phyloP scores from a whole-genome alignment of 2,113 vertebrate species.

The Nibea albiflora region DNA sequence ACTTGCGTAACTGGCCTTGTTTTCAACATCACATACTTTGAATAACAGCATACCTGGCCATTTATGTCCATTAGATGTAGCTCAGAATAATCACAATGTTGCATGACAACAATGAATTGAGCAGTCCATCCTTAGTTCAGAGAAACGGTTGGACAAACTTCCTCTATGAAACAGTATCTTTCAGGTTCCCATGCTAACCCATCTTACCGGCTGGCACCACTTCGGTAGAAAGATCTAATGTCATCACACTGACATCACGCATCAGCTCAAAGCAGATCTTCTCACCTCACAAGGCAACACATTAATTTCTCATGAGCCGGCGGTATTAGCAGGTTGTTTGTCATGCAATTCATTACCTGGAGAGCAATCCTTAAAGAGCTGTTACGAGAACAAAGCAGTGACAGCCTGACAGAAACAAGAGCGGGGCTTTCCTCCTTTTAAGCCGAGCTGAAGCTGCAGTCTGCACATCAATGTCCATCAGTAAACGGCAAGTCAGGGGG shows the following conservation, averaged over 20 bases:
- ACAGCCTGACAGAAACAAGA: conserved; percentile 27
- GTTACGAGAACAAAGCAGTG: conserved; percentile 34
- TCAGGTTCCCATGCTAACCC: not conserved
- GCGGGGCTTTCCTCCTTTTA: conserved; percentile 26
- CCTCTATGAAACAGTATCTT: not conserved
- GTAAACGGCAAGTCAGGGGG: conserved; percentile 40
- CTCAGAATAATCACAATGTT: not conserved
- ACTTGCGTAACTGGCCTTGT: not conserved
- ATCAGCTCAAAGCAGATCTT: conserved; percentile 30
- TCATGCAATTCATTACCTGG: conserved; percentile 61
- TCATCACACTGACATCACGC: conserved; percentile 36
- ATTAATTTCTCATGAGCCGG: conserved; percentile 57
- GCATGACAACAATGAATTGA: not conserved
- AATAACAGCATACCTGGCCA: not conserved
- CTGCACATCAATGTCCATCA: conserved; percentile 28
- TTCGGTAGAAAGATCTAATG: conserved; percentile 33
- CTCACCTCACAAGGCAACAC: conserved; percentile 39
- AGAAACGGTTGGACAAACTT: not conserved
- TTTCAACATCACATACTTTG: not conserved
- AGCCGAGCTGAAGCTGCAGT: not conserved
- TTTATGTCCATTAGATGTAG: not conserved
- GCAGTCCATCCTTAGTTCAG: not conserved
- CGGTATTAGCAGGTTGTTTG: conserved; percentile 46
- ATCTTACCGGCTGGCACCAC: conserved; percentile 16
- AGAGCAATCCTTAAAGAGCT: conserved; percentile 56